Conservation (phyloP, 2,797 vertebrate species). For the Pogoniulus pusillus region DNA sequence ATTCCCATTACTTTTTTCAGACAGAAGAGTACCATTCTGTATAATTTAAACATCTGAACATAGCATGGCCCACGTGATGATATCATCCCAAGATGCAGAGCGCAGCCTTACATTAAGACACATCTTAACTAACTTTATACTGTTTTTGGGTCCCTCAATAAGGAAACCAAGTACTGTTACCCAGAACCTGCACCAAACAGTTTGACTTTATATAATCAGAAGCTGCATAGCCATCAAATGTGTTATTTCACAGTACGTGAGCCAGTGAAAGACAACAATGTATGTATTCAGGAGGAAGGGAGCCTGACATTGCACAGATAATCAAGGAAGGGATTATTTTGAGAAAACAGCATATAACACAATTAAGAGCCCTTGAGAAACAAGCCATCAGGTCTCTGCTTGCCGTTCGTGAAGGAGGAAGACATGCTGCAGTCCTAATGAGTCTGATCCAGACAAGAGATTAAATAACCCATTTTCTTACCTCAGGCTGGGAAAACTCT, state of each 20-base stretch:
- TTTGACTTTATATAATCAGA: not conserved
- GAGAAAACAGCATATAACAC: not conserved
- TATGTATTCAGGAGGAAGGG: not conserved
- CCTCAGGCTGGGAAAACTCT: not conserved
- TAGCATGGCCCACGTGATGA: not conserved
- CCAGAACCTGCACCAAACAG: not conserved
- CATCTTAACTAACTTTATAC: not conserved
- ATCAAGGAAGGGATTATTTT: constrained; percentile 26
- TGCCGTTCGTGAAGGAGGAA: constrained; percentile 18
- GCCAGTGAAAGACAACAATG: not conserved
- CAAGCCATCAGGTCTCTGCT: not conserved
- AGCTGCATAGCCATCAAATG: not conserved
- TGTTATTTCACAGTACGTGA: not conserved
- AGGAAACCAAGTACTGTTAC: not conserved
- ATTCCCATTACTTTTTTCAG: not conserved
- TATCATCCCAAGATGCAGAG: not conserved
- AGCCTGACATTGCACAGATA: not conserved
- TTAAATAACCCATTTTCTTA: constrained; percentile 27
- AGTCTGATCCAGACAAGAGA: constrained; percentile 21
- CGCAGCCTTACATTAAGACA: not conserved
- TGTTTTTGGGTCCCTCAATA: not conserved
- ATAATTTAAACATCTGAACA: not conserved
- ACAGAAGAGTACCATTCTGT: not conserved
- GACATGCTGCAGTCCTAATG: not conserved
- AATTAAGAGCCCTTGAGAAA: constrained; percentile 36